Evolutionary conservation across 2,888 invertebrate species (phyloP), one percentile per base, ranked within the genome.

Genomic region (Dermolepida albohirtum): DNA sequence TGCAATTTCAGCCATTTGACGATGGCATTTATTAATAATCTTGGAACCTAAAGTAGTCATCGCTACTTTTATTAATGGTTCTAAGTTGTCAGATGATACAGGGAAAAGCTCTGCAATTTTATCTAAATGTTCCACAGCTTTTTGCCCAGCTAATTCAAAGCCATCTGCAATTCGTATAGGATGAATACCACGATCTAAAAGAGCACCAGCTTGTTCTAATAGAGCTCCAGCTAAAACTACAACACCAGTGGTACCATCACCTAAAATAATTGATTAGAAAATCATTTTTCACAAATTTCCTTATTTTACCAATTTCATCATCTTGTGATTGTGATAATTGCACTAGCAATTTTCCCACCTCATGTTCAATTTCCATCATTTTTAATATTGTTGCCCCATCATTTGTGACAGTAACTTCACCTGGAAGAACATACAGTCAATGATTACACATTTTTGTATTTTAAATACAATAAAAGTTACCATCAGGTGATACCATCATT

Each of bases 351-450:
- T 98, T 99, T 41, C 97, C 98, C 75, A 99, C 96, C 87, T 98
- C 95, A 82, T 99, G 98, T 29, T 98, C 97, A 5, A 99, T 96
- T 82, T 99, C 98, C 98, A 99, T 99, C 85, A 95, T 88, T 84
- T 97, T 96, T 74, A 99, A 87, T 78, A 99, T 99, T 0, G 99
- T 99, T n/a, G 98, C 98, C 22, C 98, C 99, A 85, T 99, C 99
- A 80, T 99, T 99, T 50, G 98, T 99, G 44, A 98, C 94, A 0
- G 96, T 97, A 1, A 99, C 93, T 76, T 99, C 98, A 29, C 81
- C 79, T 79, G 70, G 67, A 76, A 68, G 27, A 64, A 11, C 1
- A 62, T 47, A 52, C 8, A 12, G 16, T 27, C 4, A 6, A 1
- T 40, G 11, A 1, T n/a, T n/a, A 8, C 11, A 49, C 8, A 14